Evolutionary conservation across 2,888 invertebrate species (phyloP), one percentile per base, ranked within the genome.

Genomic region (Chymomyza amoena): DNA sequence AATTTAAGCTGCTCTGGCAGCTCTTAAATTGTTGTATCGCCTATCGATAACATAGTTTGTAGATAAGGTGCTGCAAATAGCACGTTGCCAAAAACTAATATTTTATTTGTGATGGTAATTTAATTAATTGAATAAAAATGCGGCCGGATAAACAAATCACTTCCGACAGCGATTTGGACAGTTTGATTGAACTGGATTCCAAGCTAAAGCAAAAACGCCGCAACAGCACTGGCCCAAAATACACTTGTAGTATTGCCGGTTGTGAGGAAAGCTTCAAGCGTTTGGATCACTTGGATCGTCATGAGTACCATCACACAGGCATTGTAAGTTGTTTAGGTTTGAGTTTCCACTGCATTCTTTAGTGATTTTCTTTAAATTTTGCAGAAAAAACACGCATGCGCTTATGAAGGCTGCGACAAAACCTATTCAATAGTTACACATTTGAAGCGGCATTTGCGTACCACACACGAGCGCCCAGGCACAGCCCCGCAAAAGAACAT

Each of bases 351-450:
- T n/a, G 7, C 16, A 5, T 20, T 25, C 7, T 9, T 9, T 2
- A 51, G 3, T 13, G 6, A 50, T 54, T 39, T 45, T 4, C 32
- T 39, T 65, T n/a, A n/a, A 62, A 28, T 89, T 36, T 74, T 67
- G 28, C 50, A 92, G 95, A 94, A 93, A 90, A 93, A 93, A 7
- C 94, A 93, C 84, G 90, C 91, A 28, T 95, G 95, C 77, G 84
- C 90, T 15, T 92, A 93, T 80, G 91, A 92, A n/a, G 92, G 92
- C 51, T 95, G 95, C 78, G 81, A 84, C 5, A 95, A 95, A 87
- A 91, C 93, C 1, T 95, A 95, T 72, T 93, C 93, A 2, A 94
- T 92, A 78, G 92, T 93, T 68, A 93, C 93, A 10, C 94, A 95
- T 84, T 90, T 95, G 63, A 93, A 93, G 83, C 92, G 95, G 0